These are phyloP conservation scores for Ips nitidus DNA, from an alignment of 1,140 invertebrate species.

Conservation along the genomic window DNA sequence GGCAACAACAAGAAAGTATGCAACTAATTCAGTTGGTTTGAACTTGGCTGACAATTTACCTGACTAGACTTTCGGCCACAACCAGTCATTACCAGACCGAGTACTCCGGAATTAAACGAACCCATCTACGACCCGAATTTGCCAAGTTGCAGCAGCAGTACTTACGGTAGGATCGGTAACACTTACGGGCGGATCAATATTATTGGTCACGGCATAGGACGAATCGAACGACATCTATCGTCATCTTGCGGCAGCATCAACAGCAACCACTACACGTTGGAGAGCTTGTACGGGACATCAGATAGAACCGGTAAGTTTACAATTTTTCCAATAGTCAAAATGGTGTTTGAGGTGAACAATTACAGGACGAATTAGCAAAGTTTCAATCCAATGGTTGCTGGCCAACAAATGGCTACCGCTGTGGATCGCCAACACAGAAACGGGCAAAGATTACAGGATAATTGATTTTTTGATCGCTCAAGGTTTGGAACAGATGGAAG, in stretches of 20 bases:
- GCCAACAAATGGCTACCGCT: conserved; percentile 61
- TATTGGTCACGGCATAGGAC: conserved; percentile 57
- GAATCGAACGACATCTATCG: conserved; percentile 60
- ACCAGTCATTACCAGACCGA: conserved; percentile 12
- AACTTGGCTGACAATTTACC: neutral
- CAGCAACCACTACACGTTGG: conserved; percentile 49
- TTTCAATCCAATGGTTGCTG: conserved; percentile 60
- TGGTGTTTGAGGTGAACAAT: neutral
- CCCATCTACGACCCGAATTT: conserved; percentile 42
- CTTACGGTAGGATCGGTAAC: conserved; percentile 52
- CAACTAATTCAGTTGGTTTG: neutral
- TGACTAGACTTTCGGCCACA: conserved; percentile 22
- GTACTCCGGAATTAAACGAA: conserved; percentile 30
- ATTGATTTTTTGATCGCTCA: conserved; percentile 56
- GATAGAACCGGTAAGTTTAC: conserved; percentile 40
- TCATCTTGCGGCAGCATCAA: conserved; percentile 62
- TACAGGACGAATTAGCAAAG: conserved; percentile 55
- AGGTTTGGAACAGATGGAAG: conserved; percentile 40
- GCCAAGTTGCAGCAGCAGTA: conserved; percentile 46
- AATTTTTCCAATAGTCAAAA: neutral
- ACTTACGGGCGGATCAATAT: conserved; percentile 59
- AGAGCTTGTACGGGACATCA: conserved; percentile 45
- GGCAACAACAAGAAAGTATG: conserved; percentile 42
- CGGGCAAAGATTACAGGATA: conserved; percentile 59
- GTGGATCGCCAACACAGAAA: conserved; percentile 58